Conservation (phyloP, 37 sponge, comb jelly and placozoan species). For the Corticium candelabrum region DNA sequence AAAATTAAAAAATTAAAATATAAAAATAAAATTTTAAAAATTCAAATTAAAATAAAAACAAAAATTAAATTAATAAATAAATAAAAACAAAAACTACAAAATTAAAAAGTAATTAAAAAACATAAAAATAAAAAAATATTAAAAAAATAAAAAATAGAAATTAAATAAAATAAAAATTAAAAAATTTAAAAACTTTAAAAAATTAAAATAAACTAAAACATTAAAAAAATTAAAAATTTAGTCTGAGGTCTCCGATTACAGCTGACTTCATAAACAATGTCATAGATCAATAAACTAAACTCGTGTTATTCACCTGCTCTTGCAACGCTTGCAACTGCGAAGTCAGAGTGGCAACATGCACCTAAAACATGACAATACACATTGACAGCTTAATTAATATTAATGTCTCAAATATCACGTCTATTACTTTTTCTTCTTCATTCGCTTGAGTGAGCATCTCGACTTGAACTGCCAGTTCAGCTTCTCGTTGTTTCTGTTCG, state of each 20-base stretch:
- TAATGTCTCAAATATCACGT: too few species aligned
- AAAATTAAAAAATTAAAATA: too few species aligned
- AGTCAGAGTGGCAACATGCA: slow-evolving; percentile 1
- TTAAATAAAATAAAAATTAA: too few species aligned
- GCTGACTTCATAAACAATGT: too few species aligned
- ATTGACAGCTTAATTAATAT: too few species aligned
- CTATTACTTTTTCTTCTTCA: background rate
- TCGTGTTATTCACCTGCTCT: slow-evolving; percentile 42
- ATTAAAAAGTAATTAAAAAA: background rate
- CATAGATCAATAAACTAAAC: too few species aligned
- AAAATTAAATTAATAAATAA: background rate
- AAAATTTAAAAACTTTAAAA: too few species aligned
- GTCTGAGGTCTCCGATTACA: too few species aligned
- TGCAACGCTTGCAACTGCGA: slow-evolving; percentile 21
- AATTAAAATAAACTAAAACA: too few species aligned
- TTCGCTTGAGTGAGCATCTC: background rate
- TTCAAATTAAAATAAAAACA: too few species aligned
- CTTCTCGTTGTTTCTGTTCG: background rate
- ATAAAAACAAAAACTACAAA: background rate
- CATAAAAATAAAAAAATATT: background rate
- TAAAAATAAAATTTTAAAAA: too few species aligned
- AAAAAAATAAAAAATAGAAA: background rate
- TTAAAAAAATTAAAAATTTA: too few species aligned
- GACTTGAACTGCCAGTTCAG: background rate
- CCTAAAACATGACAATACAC: background rate